Percentiles rank a stretch among this genome's conserved stretches.
Conservation (phyloP, 2,113 vertebrate species). For the Chaetorhynchus papuensis region DNA sequence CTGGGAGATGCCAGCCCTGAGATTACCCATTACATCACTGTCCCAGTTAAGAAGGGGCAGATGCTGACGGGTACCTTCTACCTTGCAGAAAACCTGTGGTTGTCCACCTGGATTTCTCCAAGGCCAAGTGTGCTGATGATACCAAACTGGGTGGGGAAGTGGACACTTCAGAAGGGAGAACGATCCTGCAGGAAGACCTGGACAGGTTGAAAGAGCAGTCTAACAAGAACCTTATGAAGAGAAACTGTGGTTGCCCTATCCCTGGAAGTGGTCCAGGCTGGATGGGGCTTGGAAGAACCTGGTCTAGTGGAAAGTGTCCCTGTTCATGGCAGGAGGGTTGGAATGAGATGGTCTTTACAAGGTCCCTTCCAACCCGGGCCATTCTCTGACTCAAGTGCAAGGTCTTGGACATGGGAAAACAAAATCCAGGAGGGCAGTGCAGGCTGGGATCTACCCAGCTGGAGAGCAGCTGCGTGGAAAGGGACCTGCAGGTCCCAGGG, state of each 20-base stretch:
- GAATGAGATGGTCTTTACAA: not conserved
- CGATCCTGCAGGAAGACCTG: not conserved
- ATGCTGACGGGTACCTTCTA: not conserved
- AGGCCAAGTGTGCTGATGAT: not conserved
- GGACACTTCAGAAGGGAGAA: not conserved
- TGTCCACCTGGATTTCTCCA: not conserved
- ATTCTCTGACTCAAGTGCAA: not conserved
- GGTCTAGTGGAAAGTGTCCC: not conserved
- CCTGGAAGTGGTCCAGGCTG: not conserved
- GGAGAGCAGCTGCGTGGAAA: not conserved
- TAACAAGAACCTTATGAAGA: not conserved
- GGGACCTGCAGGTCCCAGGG: not conserved
- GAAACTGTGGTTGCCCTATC: not conserved
- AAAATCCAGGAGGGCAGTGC: not conserved
- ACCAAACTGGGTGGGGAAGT: not conserved
- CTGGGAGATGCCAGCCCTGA: conserved; percentile 23
- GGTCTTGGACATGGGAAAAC: not conserved
- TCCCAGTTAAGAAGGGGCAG: not conserved
- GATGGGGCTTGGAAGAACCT: not conserved
- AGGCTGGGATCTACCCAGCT: not conserved
- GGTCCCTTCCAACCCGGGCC: not conserved
- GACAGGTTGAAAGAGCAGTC: not conserved
- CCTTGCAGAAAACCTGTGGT: not conserved
- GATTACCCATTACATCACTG: conserved; percentile 2
- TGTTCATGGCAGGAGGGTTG: not conserved